Conservation (phyloP, 2,888 invertebrate species). For the Cosmorhoe ocellata region DNA sequence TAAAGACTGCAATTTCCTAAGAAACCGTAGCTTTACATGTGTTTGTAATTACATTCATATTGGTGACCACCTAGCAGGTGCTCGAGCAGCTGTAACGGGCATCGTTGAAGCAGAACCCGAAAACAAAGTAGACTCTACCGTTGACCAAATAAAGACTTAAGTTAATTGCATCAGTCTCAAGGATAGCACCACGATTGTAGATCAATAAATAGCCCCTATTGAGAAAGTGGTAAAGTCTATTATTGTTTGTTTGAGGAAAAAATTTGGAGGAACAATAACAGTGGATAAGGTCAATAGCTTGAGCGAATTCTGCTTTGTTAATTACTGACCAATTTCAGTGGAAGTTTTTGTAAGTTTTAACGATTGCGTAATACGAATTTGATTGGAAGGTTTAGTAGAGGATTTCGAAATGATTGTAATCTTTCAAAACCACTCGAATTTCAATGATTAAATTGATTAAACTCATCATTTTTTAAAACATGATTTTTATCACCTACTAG, state of each 20-base stretch:
- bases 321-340: conserved; percentile 57
- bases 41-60: conserved; percentile 77
- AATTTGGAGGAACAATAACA: conserved; percentile 41
- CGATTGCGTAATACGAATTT: conserved; percentile 27
- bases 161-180: conserved; percentile 41
- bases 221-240: conserved; percentile 49
- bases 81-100: conserved; percentile 64
- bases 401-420: conserved; percentile 6
- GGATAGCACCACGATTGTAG: conserved; percentile 48
- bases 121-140: conserved; percentile 25
- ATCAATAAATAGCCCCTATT: conserved; percentile 62
- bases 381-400: conserved; percentile 16
- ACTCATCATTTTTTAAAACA: no score
- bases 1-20: background rate
- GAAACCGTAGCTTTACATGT: conserved; percentile 38
- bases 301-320: conserved; percentile 73
- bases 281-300: conserved; percentile 75
- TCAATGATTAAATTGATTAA: background rate
- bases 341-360: conserved; percentile 34
- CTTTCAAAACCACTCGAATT: background rate
- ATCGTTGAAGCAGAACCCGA: conserved; percentile 60
- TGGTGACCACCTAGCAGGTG: conserved; percentile 77
- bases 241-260: conserved; percentile 37
- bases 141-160: conserved; percentile 34
- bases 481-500: no score